phyloP scores from a whole-genome alignment of 2,113 vertebrate genomes.

The Castor canadensis region DNA sequence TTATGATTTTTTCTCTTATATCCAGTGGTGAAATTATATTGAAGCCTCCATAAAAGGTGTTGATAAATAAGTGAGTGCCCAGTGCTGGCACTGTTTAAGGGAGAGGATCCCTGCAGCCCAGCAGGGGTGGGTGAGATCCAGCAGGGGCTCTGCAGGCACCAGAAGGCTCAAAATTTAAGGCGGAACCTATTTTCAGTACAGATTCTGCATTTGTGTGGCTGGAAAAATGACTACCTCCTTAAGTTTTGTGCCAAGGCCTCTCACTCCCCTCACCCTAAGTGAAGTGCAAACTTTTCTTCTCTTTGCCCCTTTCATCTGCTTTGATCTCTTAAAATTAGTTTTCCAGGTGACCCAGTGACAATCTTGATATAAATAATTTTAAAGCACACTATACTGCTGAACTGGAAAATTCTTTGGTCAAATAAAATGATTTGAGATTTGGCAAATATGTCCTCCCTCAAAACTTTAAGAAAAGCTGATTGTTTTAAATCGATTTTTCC shows the following conservation, averaged over 20 bases:
- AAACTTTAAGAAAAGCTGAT: background rate
- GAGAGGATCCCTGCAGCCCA: background rate
- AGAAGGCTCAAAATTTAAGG: background rate
- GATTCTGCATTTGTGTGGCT: no score
- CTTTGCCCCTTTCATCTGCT: background rate
- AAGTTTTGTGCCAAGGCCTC: background rate
- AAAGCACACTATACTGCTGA: background rate
- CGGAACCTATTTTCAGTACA: fast-evolving
- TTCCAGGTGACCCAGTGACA: background rate
- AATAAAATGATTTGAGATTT: background rate
- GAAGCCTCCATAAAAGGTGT: background rate
- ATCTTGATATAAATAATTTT: background rate
- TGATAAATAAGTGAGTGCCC: background rate
- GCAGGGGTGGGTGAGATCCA: no score
- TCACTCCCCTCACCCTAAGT: background rate
- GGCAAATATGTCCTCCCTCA: background rate
- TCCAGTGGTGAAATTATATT: background rate
- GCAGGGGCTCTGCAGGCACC: no score
- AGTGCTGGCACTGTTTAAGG: background rate
- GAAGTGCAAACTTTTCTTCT: background rate
- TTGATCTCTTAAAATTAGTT: background rate
- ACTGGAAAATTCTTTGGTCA: background rate
- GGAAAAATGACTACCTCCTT: background rate
- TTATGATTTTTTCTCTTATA: background rate
- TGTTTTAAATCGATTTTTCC: background rate